These are phyloP conservation scores for Rattus norvegicus DNA, from an alignment of 2,113 vertebrate species.

Conservation along the genomic window DNA sequence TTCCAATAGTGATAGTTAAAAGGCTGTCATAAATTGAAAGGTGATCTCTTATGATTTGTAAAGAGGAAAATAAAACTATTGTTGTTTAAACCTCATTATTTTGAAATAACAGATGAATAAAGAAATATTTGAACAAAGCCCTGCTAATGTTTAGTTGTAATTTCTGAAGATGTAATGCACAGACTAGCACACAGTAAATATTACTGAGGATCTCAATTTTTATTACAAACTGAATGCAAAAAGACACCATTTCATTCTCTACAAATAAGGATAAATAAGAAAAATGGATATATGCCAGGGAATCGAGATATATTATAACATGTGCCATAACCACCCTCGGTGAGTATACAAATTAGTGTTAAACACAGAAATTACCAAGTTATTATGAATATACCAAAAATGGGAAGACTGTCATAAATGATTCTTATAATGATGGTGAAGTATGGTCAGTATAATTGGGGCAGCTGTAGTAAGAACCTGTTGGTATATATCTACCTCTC, in stretches of 20 bases:
- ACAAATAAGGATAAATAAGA: background rate
- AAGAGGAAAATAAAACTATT: background rate
- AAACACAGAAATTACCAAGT: background rate
- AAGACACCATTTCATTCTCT: background rate
- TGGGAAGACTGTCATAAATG: background rate
- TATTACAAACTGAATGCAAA: background rate
- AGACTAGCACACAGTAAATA: background rate
- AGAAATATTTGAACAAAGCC: background rate
- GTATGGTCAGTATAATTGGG: background rate
- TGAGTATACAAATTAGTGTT: background rate
- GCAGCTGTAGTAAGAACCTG: background rate
- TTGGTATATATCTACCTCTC: background rate
- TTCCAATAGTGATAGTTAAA: background rate
- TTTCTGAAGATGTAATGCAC: background rate
- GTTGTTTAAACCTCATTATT: background rate
- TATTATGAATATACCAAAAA: background rate
- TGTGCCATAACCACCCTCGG: accelerated
- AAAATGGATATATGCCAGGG: background rate
- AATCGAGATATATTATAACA: background rate
- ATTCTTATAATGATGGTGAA: background rate
- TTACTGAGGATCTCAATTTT: background rate
- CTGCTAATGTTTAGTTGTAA: background rate
- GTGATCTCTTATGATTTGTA: background rate
- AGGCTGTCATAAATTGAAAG: background rate
- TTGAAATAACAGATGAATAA: background rate